A percentile compares a stretch with the other conserved stretches of the same genome.
Conservation (phyloP, 2,888 invertebrate genomes). For the Coleophora flavipennella region DNA sequence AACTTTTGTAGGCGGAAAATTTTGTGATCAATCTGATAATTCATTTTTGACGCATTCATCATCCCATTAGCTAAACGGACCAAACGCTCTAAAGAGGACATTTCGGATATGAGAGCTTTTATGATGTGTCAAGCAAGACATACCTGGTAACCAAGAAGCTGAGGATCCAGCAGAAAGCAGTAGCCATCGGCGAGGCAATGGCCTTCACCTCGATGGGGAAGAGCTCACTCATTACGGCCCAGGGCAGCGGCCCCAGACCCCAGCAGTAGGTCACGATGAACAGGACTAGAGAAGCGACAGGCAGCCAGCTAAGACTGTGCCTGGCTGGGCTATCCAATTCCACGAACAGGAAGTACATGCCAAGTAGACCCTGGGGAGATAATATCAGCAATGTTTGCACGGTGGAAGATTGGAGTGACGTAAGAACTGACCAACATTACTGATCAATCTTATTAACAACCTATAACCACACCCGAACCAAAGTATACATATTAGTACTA, state of each 20-base stretch:
- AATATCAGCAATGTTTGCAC: too few relatives aligned
- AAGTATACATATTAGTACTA: too few relatives aligned
- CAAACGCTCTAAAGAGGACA: too few relatives aligned
- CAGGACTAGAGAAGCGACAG: conserved; percentile 78
- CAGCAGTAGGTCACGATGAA: conserved; percentile 83
- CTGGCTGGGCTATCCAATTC: conserved; percentile 46
- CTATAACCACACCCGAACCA: too few relatives aligned
- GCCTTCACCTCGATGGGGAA: conserved; percentile 79
- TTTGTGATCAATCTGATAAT: too few relatives aligned
- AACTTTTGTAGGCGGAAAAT: too few relatives aligned
- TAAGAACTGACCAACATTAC: too few relatives aligned
- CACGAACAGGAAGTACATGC: conserved; percentile 76
- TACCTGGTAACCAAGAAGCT: conserved; percentile 78
- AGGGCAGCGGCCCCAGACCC: conserved; percentile 69
- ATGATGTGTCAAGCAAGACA: not conserved
- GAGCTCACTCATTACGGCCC: conserved; percentile 81
- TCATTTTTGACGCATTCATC: too few relatives aligned
- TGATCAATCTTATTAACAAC: too few relatives aligned
- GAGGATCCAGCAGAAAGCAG: conserved; percentile 77
- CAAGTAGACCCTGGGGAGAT: conserved; percentile 64
- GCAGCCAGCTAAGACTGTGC: conserved; percentile 76
- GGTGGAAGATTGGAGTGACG: too few relatives aligned
- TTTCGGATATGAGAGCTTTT: too few relatives aligned
- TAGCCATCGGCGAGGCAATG: conserved; percentile 75
- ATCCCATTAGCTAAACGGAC: too few relatives aligned